Percentiles rank a stretch among this genome's conserved stretches.
Evolutionary conservation across 2,888 invertebrate species (phyloP).

Genomic region (Sycophila texana): DNA sequence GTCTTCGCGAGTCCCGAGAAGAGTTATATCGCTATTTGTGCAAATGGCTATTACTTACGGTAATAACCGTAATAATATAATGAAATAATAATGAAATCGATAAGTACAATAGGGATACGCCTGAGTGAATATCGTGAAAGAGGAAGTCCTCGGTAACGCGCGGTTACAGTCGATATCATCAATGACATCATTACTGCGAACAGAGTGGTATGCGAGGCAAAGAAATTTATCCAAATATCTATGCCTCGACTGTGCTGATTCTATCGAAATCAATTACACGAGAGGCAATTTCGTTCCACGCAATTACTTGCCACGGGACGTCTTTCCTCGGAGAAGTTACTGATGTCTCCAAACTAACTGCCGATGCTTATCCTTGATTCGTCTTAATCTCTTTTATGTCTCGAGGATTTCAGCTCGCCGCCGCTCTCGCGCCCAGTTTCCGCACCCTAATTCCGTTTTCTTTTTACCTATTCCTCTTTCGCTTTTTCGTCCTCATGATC

Average conservation of each 20-base stretch:
- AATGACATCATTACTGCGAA: no score
- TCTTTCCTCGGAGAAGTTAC: conserved; percentile 1
- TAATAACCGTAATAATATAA: no score
- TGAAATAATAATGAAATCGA: no score
- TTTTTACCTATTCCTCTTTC: neutral
- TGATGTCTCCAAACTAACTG: conserved; percentile 30
- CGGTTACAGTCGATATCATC: no score
- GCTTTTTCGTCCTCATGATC: conserved; percentile 17
- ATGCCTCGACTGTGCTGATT: neutral
- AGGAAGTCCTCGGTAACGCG: no score
- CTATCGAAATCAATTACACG: conserved; percentile 21
- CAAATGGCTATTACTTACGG: no score
- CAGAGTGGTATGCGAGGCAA: no score
- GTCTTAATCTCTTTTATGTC: conserved; percentile 51
- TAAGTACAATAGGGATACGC: no score
- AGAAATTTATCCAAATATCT: neutral
- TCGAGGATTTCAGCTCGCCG: conserved; percentile 22
- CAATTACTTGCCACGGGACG: conserved; percentile 11
- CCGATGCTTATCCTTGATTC: conserved; percentile 49
- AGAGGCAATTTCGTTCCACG: conserved; percentile 14
- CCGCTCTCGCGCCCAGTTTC: neutral
- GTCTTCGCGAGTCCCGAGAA: no score
- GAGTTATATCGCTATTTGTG: no score
- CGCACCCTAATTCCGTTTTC: conserved; percentile 14
- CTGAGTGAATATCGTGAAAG: no score